Conservation (phyloP, 2,113 vertebrate species). For the Campylomormyrus tamandua region DNA sequence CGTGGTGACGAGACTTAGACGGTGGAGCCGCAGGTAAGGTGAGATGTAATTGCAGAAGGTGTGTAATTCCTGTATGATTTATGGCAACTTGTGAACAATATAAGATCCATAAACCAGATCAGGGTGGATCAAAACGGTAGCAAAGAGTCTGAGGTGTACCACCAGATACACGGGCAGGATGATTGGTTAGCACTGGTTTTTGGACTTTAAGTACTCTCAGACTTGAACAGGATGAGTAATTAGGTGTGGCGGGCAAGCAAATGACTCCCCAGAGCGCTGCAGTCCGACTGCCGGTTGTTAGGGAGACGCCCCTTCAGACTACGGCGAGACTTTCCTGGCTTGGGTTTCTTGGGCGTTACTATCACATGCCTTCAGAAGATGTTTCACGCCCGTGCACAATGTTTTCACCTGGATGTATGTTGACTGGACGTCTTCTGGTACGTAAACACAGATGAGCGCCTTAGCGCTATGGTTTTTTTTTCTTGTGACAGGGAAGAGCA, state of each 20-base stretch:
- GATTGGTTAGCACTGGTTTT: not conserved
- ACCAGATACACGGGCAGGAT: not conserved
- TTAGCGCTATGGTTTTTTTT: not conserved
- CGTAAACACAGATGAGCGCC: not conserved
- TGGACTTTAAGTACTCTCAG: not conserved
- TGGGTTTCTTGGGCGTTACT: not conserved
- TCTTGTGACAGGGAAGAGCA: not conserved
- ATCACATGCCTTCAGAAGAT: not conserved
- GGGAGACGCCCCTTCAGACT: not conserved
- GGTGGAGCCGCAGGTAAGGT: not conserved
- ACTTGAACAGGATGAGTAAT: not conserved
- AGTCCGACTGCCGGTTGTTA: not conserved
- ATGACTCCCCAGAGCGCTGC: not conserved
- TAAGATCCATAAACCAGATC: not conserved
- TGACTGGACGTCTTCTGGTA: not conserved
- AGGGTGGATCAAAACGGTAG: not conserved
- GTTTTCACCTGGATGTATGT: not conserved
- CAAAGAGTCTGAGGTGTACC: not conserved
- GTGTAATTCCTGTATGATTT: not conserved
- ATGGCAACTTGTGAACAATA: not conserved
- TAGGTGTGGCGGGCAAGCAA: conserved; percentile 3
- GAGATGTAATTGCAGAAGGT: not conserved
- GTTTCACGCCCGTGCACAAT: not conserved
- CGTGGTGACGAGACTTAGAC: not conserved
- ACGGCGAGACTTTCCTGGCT: not conserved